phyloP scores from a whole-genome alignment of 2,797 vertebrate genomes.

The Hafferia zeledoni region DNA sequence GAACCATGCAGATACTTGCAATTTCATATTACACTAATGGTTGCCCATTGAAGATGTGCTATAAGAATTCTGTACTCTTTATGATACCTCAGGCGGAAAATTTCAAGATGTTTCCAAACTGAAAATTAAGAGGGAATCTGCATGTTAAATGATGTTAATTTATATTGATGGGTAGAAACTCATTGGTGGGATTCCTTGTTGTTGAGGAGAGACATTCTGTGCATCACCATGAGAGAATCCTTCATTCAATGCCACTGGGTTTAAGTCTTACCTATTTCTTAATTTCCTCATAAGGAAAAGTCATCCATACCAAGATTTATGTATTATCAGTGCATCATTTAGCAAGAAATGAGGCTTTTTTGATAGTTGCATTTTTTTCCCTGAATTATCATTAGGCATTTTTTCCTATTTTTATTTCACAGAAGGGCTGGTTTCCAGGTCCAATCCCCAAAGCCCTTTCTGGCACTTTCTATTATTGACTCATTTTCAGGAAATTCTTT shows the following conservation, averaged over 20 bases:
- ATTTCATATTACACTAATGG: neutral
- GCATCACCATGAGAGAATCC: neutral
- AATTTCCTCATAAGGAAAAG: neutral
- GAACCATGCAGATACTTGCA: neutral
- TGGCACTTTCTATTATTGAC: neutral
- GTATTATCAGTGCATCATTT: neutral
- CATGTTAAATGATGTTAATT: neutral
- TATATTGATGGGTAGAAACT: neutral
- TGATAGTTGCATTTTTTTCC: neutral
- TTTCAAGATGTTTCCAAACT: neutral
- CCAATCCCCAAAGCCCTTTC: neutral
- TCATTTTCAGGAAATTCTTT: neutral
- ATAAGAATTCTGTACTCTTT: neutral
- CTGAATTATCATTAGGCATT: neutral
- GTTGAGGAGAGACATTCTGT: neutral
- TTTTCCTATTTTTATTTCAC: neutral
- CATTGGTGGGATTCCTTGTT: neutral
- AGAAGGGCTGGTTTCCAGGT: neutral
- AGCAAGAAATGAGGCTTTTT: neutral
- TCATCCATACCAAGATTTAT: fast-evolving
- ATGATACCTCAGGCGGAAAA: neutral
- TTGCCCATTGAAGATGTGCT: neutral
- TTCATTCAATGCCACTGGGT: neutral
- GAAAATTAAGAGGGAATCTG: neutral
- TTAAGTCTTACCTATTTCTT: neutral